Conservation (phyloP, 2,113 vertebrate genomes). For the Lynx canadensis region DNA sequence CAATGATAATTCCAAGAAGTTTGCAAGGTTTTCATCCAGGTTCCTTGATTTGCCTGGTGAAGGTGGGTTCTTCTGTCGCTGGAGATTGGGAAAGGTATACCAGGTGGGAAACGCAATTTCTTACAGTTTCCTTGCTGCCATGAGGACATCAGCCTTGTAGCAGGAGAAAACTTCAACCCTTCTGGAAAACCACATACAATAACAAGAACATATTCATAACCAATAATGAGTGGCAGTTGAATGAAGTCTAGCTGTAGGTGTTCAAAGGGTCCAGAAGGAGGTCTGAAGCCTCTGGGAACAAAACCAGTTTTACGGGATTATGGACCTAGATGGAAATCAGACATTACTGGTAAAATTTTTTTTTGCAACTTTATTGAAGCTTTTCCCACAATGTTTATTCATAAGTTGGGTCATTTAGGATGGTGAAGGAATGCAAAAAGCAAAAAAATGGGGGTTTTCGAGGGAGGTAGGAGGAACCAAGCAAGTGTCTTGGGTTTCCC, state of each 20-base stretch:
- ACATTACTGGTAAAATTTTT: background rate
- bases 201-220: background rate
- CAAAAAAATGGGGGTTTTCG: background rate
- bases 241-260: background rate
- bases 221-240: background rate
- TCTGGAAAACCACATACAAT: background rate
- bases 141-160: background rate
- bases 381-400: background rate
- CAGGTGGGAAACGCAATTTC: background rate
- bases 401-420: background rate
- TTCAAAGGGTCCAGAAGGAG: background rate
- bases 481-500: background rate
- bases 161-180: background rate
- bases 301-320: background rate
- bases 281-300: background rate
- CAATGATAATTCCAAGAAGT: background rate
- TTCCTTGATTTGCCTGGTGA: background rate
- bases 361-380: background rate
- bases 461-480: background rate
- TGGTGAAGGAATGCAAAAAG: background rate
- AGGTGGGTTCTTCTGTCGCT: background rate
- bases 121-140: background rate
- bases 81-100: background rate
- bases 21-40: background rate
- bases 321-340: background rate